Conservation (phyloP, 2,113 vertebrate genomes). For the Anolis sagrei region DNA sequence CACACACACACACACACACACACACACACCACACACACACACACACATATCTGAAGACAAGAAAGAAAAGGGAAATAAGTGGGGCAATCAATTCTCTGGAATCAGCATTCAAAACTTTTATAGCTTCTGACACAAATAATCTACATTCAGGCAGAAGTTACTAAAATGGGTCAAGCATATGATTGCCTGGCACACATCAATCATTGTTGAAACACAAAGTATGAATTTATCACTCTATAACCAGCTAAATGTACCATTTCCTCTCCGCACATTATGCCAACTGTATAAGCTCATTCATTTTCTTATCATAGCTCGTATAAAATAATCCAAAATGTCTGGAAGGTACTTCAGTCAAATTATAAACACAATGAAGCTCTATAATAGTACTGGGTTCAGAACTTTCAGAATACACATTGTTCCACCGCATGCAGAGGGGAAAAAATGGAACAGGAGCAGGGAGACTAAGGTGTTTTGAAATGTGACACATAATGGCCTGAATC, state of each 20-base stretch:
- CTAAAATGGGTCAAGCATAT: conserved; percentile 31
- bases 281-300: background rate
- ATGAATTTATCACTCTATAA: background rate
- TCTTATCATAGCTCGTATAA: conserved; percentile 7
- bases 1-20: conserved; percentile 1
- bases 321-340: conserved; percentile 14
- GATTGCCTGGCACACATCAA: background rate
- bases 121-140: conserved; percentile 32
- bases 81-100: conserved; percentile 9
- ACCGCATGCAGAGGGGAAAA: too few species aligned
- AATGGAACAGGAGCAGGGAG: background rate
- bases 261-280: conserved; percentile 22
- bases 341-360: conserved; percentile 12
- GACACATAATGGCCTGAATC: background rate
- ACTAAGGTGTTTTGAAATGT: background rate
- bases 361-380: conserved; percentile 14
- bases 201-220: background rate
- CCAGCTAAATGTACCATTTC: background rate
- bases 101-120: conserved; percentile 24
- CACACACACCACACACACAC: background rate
- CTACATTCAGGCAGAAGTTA: conserved; percentile 16
- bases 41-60: background rate
- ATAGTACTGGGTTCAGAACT: conserved; percentile 1
- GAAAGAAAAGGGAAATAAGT: background rate
- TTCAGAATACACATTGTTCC: background rate